phyloP scores from a whole-genome alignment of 2,797 vertebrate species.

The Sardinella longiceps region DNA sequence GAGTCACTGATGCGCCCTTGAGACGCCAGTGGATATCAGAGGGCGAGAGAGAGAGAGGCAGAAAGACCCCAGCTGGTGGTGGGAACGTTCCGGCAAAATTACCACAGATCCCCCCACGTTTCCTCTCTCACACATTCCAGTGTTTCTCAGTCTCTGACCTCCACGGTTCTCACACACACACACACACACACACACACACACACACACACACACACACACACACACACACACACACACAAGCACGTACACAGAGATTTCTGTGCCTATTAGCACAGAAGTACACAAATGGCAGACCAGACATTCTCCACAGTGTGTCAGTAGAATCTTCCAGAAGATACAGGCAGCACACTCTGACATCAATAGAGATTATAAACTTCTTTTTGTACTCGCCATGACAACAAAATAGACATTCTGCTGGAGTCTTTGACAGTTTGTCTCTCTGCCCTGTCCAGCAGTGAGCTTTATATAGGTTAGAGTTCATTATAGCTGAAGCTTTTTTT shows the following conservation, averaged over 20 bases:
- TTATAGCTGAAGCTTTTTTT: background rate
- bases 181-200: background rate
- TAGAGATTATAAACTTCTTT: background rate
- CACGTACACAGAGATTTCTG: background rate
- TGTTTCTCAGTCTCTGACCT: background rate
- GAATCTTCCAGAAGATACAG: background rate
- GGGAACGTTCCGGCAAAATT: constrained; percentile 10
- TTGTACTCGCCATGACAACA: background rate
- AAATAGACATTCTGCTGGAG: background rate
- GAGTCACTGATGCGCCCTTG: background rate
- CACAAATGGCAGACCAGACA: background rate
- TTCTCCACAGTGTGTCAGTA: background rate
- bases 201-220: background rate
- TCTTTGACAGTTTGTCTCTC: no score
- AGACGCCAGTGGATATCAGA: background rate
- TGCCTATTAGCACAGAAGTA: background rate
- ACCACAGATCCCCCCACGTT: background rate
- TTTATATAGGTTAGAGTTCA: background rate
- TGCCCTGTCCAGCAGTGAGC: background rate
- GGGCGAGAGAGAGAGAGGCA: background rate
- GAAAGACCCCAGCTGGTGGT: background rate
- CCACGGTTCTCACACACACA: background rate
- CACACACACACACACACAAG: background rate
- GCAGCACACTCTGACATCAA: background rate
- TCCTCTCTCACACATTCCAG: constrained; percentile 27